These are phyloP conservation scores for Sakesphorus luctuosus DNA, from an alignment of 2,113 vertebrate genomes.

Conservation along the genomic window DNA sequence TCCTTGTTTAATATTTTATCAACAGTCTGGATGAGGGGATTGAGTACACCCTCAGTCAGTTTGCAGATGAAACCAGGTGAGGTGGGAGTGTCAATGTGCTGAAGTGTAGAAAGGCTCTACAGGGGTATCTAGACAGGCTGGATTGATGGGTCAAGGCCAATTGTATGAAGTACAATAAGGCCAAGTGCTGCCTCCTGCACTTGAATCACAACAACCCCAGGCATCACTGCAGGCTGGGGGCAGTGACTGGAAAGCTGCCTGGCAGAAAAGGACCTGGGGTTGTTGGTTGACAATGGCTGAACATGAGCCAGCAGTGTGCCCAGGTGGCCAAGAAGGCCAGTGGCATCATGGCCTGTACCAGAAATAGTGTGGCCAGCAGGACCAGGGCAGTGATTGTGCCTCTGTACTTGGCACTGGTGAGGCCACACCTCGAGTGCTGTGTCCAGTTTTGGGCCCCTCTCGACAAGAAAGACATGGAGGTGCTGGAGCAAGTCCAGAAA, in stretches of 20 bases:
- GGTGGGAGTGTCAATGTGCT: not conserved
- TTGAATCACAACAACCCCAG: accelerated
- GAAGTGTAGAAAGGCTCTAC: not conserved
- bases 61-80: not conserved
- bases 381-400: accelerated
- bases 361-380: not conserved
- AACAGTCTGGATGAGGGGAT: accelerated
- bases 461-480: not conserved
- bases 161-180: not conserved
- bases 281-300: not conserved
- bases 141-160: not conserved
- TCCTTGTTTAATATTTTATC: not conserved
- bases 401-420: accelerated
- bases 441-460: not conserved
- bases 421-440: not conserved
- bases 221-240: not conserved
- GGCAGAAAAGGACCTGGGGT: not conserved
- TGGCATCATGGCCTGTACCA: not conserved
- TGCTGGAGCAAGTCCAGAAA: accelerated
- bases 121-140: not conserved
- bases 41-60: not conserved
- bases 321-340: not conserved
- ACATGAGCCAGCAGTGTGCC: accelerated
- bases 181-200: accelerated
- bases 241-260: not conserved